Evolutionary conservation across 2,113 vertebrate genomes (phyloP).

Genomic region (Bucco capensis): DNA sequence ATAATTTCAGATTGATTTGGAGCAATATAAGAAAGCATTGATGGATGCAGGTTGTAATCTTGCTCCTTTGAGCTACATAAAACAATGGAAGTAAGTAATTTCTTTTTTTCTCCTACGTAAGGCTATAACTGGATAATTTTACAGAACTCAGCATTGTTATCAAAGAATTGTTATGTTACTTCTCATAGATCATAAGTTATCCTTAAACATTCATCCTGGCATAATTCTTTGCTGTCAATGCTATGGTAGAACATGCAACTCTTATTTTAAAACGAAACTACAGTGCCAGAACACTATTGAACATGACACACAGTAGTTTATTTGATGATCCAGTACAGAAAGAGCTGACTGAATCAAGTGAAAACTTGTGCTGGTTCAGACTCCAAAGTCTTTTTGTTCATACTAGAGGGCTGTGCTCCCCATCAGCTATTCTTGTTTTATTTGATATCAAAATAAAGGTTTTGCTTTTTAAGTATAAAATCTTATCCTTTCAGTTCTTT

Average conservation of each 20-base stretch:
- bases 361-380: not conserved
- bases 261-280: not conserved
- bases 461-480: not conserved
- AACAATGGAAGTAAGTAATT: slow-evolving; percentile 95
- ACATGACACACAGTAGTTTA: not conserved
- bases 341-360: not conserved
- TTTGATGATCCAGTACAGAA: not conserved
- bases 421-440: not conserved
- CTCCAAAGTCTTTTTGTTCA: not conserved
- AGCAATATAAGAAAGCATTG: slow-evolving; percentile 93
- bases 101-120: not conserved
- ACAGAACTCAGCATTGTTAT: not conserved
- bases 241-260: not conserved
- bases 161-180: not conserved
- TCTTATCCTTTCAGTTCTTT: not conserved
- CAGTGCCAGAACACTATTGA: not conserved
- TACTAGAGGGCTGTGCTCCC: not conserved
- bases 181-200: not conserved
- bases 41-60: slow-evolving; percentile 89
- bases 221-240: not conserved
- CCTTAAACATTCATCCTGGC: not conserved
- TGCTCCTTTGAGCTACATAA: slow-evolving; percentile 92
- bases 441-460: not conserved
- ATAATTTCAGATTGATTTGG: slow-evolving; percentile 86
- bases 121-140: not conserved